Base-by-base conservation (phyloP, 1,140 invertebrate genomes). In the Brevipalpus yothersi region DNA sequence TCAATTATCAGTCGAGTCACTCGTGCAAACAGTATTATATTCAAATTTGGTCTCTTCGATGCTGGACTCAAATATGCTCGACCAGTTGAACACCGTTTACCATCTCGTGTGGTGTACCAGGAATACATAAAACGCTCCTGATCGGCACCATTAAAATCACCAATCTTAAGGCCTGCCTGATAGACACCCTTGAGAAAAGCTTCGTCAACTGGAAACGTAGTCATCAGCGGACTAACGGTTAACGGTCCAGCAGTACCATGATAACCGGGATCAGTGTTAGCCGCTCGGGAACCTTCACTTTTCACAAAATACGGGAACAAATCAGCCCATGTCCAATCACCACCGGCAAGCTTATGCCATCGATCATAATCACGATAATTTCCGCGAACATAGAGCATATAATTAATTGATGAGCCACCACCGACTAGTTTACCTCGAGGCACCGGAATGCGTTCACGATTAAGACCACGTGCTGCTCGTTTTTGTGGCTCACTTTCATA, bases 311-410 rank as follows among this genome's bases (percentile, higher is more conserved):
- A 94, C 51, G 86, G 81, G 0, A 92, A 69, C 0, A 83, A 81
- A 42, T 88, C 82, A 55, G 83, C 79, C 65, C 82, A 90, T 1
- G 84, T 81, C 94, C 94, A 98, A 2, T 88, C 88, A 0, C 78
- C 77, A 65, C 94, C 94, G 0, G 93, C 94, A 41, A 83, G 72
- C 0, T 77, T 72, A 67, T 90, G 87, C 93, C 93, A 98, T 7
- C 76, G 74, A 67, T 96, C 86, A 69, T 95, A 97, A 69, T 97
- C 93, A 60, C 78, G 79, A 61, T 80, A 80, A 68, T 95, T 92
- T 0, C 92, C 93, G 40, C 93, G 75, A 0, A 96, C 74, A 67
- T 96, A 97, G 0, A 94, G 75, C 92, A 97, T 96, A 67, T 93
- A 94, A 70, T 97, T 97, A 0, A 96, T 75, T 0, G 92, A 85